Percentiles rank a stretch among this genome's conserved stretches.
Conservation (phyloP, 2,797 vertebrate species). For the Paratrypauchen microcephalus region DNA sequence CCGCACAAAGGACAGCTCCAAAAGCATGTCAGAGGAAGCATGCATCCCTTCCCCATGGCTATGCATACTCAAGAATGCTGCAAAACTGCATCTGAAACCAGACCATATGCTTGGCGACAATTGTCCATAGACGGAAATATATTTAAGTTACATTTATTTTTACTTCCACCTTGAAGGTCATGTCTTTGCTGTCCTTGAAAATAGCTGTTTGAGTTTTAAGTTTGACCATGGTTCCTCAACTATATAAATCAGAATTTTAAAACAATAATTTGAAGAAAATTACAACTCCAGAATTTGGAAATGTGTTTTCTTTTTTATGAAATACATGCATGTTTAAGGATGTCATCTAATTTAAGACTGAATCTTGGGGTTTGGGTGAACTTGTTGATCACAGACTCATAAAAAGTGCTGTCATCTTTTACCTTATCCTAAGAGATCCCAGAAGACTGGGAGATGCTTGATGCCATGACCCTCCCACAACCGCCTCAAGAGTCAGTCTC, state of each 20-base stretch:
- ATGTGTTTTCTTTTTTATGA: not conserved
- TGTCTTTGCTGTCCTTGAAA: not conserved
- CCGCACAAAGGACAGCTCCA: conserved; percentile 43
- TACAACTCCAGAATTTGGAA: no score
- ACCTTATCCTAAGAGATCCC: conserved; percentile 58
- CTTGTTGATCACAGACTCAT: conserved; percentile 32
- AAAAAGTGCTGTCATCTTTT: conserved; percentile 62
- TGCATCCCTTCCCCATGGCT: conserved; percentile 1
- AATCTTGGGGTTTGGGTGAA: not conserved
- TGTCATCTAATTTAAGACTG: not conserved
- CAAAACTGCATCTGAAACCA: conserved; percentile 13
- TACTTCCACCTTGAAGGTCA: not conserved
- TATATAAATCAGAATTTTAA: not conserved
- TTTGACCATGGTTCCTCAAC: not conserved
- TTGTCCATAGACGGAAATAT: not conserved
- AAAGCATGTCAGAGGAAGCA: conserved; percentile 38
- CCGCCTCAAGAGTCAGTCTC: conserved; percentile 62
- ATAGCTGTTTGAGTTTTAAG: not conserved
- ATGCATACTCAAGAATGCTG: conserved; percentile 5
- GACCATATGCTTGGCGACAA: conserved; percentile 13
- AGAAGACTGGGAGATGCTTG: conserved; percentile 36
- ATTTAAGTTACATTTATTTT: not conserved
- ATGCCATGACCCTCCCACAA: conserved; percentile 62
- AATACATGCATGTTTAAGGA: not conserved
- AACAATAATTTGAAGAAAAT: no score